Base-by-base conservation (phyloP, 2,113 vertebrate species). In the Hyla sarda region DNA sequence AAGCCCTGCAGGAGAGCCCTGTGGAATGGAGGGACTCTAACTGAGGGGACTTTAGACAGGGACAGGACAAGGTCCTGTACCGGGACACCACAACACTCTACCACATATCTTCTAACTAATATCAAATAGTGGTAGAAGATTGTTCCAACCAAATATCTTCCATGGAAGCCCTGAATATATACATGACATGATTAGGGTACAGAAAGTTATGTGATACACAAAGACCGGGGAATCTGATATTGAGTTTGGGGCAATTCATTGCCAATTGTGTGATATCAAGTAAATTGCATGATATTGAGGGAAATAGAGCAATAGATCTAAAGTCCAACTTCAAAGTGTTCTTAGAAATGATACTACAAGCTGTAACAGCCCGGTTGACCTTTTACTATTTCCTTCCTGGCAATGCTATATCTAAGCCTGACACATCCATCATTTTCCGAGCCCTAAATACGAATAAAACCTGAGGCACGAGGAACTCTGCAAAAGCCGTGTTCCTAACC, bases 241-340 rank as follows among this genome's bases (percentile, higher is more conserved):
- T 69, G 30, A 69, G n/a, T 1, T 30, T 3, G 7, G 10, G 19
- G 17, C 13, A 71, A 71, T 71, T 71, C 34, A 21, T 11, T 21
- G 34, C 32, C 67, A 71, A 71, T 41, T 23, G 37, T 71, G 32
- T 71, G 34, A 23, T 37, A 71, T 71, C 67, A 71, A 41, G 34
- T 71, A 71, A 71, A 71, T 37, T 71, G 34, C 34, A 2, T 41
- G 17, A 71, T 71, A 71, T 41, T 71, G 67, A 23, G 11, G 21
- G 32, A 71, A 71, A 71, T 21, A 71, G 67, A 37, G 34, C 19
- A 71, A 37, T 37, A 71, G 17, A 71, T 71, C 4, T 71, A 6
- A 37, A 0, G 34, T 71, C 67, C 67, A 69, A 30, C 67, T 71
- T 71, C 67, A 71, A 71, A 71, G 65, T 41, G 67, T 41, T 71